Evolutionary conservation across 2,888 invertebrate species (phyloP).

Genomic region (Gisinianus flammeolus): DNA sequence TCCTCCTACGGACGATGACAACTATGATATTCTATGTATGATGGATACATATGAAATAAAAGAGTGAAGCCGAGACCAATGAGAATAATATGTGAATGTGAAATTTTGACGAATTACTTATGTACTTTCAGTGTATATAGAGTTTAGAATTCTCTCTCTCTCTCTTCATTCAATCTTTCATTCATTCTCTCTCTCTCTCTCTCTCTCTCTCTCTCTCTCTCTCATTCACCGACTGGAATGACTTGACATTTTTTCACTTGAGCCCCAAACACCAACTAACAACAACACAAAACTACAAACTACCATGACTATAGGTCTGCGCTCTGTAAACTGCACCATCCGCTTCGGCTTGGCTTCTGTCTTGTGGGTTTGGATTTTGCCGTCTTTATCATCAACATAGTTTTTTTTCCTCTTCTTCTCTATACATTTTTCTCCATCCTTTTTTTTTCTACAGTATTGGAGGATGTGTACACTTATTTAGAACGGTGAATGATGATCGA

Average conservation of each 20-base stretch:
- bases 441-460: too few species aligned
- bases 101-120: conserved; percentile 15
- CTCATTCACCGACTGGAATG: conserved; percentile 28
- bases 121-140: not conserved
- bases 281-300: too few species aligned
- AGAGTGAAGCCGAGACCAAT: not conserved
- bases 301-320: too few species aligned
- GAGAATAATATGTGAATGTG: not conserved
- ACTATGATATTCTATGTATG: not conserved
- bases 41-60: not conserved
- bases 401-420: not conserved
- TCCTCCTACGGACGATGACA: conserved; percentile 29
- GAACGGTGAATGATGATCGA: conserved; percentile 20
- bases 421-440: too few species aligned
- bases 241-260: conserved; percentile 27
- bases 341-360: not conserved
- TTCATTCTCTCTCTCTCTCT: too few species aligned
- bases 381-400: not conserved
- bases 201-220: conserved; percentile 3
- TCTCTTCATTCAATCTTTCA: conserved; percentile 22
- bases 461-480: conserved; percentile 14
- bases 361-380: not conserved
- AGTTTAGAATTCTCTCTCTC: not conserved
- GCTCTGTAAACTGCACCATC: too few species aligned
- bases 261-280: not conserved